A percentile compares a stretch with the other conserved stretches of the same genome.
These are phyloP conservation scores for Alcedo atthis DNA, from an alignment of 2,797 vertebrate genomes.

Conservation along the genomic window DNA sequence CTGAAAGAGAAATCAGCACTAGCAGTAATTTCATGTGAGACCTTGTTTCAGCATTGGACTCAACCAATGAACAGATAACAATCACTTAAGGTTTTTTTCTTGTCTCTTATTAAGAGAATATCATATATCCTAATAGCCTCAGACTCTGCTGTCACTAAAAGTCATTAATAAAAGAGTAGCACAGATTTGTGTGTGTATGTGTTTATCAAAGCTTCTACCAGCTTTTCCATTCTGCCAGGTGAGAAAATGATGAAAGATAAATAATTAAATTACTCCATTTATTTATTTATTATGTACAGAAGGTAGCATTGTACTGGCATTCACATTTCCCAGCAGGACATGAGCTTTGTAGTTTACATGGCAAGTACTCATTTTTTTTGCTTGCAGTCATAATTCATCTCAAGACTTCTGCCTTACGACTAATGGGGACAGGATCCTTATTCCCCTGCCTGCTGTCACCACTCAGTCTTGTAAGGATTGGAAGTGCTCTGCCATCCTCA, in stretches of 20 bases:
- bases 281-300: neutral
- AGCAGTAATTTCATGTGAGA: neutral
- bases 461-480: neutral
- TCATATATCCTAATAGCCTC: neutral
- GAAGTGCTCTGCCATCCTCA: neutral
- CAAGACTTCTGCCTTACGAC: neutral
- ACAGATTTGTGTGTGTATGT: neutral
- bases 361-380: slow-evolving; percentile 16
- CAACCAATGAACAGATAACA: neutral
- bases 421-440: neutral
- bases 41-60: neutral
- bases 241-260: slow-evolving; percentile 11
- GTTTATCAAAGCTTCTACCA: neutral
- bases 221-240: neutral
- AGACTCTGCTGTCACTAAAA: neutral
- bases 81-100: neutral
- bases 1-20: neutral
- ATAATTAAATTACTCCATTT: slow-evolving; percentile 30
- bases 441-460: slow-evolving; percentile 9
- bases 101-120: neutral
- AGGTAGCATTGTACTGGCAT: neutral
- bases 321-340: slow-evolving; percentile 1
- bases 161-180: neutral
- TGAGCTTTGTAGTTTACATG: neutral
- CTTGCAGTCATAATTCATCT: slow-evolving; percentile 25